phyloP scores from a whole-genome alignment of 2,113 vertebrate genomes.

The Neolamprologus caudopunctatus region DNA sequence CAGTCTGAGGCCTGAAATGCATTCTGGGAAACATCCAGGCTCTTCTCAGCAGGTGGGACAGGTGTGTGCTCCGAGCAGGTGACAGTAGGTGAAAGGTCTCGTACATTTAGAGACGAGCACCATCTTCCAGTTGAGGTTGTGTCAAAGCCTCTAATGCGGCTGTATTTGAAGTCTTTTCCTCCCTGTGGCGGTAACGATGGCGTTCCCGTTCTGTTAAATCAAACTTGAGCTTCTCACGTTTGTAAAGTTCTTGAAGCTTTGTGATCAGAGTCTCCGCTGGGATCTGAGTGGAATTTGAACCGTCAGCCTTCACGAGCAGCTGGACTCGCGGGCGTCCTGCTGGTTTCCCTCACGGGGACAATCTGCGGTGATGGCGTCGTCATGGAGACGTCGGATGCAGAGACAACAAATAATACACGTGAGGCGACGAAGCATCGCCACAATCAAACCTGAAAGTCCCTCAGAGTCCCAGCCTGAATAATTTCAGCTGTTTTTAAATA shows the following conservation, averaged over 20 bases:
- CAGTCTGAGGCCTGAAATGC: neutral
- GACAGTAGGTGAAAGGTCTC: neutral
- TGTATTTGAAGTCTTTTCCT: fast-evolving
- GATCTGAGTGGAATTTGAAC: neutral
- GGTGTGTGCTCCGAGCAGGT: neutral
- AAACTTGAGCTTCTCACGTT: neutral
- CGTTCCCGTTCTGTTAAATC: neutral
- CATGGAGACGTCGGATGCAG: neutral
- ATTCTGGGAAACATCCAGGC: neutral
- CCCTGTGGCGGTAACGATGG: neutral
- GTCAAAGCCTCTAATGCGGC: neutral
- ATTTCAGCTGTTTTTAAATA: neutral
- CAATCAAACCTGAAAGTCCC: neutral
- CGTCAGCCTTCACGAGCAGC: neutral
- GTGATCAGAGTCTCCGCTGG: neutral
- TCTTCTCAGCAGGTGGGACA: neutral
- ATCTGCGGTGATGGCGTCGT: neutral
- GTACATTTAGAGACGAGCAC: neutral
- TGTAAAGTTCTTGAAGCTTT: neutral
- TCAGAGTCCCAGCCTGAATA: neutral
- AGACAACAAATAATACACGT: neutral
- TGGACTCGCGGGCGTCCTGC: neutral
- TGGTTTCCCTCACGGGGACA: neutral
- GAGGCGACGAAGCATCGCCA: neutral
- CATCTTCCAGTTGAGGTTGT: neutral